phyloP scores from a whole-genome alignment of 2,113 vertebrate species.

The Pongo pygmaeus region DNA sequence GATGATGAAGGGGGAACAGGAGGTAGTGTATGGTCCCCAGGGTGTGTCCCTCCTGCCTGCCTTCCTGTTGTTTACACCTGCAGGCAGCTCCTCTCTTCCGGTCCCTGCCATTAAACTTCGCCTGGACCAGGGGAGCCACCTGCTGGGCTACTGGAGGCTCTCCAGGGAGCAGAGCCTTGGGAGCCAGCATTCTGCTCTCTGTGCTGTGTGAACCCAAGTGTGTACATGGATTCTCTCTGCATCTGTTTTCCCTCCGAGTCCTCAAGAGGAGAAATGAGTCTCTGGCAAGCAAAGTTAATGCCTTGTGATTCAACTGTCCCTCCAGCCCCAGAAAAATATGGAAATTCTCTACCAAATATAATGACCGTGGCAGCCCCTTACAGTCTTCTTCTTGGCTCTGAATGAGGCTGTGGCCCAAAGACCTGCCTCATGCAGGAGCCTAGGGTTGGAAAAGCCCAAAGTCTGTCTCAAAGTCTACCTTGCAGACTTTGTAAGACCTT shows the following conservation, averaged over 20 bases:
- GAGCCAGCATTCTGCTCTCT: background rate
- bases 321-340: background rate
- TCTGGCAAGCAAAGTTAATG: background rate
- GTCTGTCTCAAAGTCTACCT: constrained; percentile 78
- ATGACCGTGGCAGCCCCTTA: background rate
- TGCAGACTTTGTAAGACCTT: constrained; percentile 41
- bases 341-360: background rate
- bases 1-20: background rate
- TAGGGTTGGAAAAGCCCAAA: background rate
- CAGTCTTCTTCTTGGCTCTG: background rate
- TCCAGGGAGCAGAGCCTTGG: background rate
- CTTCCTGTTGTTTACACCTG: background rate
- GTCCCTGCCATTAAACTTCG: too few relatives aligned
- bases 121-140: background rate
- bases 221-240: background rate
- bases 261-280: background rate
- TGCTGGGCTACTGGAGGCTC: too few relatives aligned
- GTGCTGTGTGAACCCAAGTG: background rate
- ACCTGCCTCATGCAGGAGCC: background rate
- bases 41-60: background rate
- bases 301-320: background rate
- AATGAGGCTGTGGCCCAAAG: background rate
- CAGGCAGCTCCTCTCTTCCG: background rate
- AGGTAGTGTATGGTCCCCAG: accelerated
- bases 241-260: background rate